Evolutionary conservation across 2,113 vertebrate species (phyloP).

Genomic region (Entomyzon cyanotis): DNA sequence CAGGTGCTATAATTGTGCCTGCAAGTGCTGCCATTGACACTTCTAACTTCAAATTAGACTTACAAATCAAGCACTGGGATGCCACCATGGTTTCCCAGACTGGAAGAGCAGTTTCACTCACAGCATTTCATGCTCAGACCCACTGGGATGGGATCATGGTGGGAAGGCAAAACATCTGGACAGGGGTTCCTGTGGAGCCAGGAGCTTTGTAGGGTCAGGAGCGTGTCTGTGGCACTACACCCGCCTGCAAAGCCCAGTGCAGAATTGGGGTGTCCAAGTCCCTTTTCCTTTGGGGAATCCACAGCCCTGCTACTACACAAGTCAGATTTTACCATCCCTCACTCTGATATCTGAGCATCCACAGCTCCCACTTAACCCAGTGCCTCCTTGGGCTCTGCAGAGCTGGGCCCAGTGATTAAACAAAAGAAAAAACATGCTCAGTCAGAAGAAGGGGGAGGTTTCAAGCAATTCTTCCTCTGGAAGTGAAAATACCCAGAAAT

Average conservation of each 20-base stretch:
- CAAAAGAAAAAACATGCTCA: not conserved
- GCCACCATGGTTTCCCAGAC: not conserved
- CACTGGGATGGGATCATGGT: rapidly evolving
- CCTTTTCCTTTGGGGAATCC: not conserved
- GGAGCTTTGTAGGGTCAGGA: not conserved
- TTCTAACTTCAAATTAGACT: slow-evolving; percentile 41
- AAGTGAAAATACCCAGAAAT: slow-evolving; percentile 38
- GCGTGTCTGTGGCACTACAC: not conserved
- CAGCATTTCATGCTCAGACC: not conserved
- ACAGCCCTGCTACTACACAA: not conserved
- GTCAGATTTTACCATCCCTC: not conserved
- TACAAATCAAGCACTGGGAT: slow-evolving; percentile 6
- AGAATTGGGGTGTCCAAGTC: not conserved
- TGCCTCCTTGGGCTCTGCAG: not conserved
- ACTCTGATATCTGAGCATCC: not conserved
- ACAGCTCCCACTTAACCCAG: not conserved
- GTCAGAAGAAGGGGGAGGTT: not conserved
- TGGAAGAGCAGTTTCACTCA: not conserved
- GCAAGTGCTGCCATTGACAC: slow-evolving; percentile 17
- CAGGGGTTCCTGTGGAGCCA: not conserved
- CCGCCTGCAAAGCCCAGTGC: not conserved
- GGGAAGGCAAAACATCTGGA: not conserved
- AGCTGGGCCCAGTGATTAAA: not conserved
- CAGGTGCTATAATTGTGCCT: slow-evolving; percentile 39
- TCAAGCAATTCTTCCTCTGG: slow-evolving; percentile 4